Evolutionary conservation across 2,797 vertebrate genomes (phyloP).

Genomic region (Spinibarbus caldwelli): DNA sequence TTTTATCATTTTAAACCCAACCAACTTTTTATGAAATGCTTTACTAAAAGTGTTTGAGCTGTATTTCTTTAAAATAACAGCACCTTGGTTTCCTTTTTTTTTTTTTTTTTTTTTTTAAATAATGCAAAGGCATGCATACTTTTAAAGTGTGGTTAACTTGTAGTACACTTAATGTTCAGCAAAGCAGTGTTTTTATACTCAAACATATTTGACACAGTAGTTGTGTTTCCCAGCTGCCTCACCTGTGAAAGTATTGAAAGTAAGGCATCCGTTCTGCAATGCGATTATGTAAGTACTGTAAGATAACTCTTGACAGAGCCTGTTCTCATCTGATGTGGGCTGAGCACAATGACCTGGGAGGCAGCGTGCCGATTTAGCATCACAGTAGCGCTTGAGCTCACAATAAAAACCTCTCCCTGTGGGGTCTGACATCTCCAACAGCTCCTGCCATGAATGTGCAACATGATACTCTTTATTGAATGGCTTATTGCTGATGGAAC

Average conservation of each 20-base stretch:
- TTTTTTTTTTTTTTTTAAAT: no score
- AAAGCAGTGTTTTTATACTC: background rate
- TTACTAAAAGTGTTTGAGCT: no score
- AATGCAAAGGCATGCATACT: no score
- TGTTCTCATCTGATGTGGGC: slow-evolving; percentile 45
- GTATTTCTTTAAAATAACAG: background rate
- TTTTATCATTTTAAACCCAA: no score
- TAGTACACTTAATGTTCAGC: no score
- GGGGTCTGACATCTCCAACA: slow-evolving; percentile 48
- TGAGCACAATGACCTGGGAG: slow-evolving; percentile 45
- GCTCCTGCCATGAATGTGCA: slow-evolving; percentile 48
- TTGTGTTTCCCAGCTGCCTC: background rate
- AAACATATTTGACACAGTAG: slow-evolving; percentile 2
- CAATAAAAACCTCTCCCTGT: slow-evolving; percentile 49
- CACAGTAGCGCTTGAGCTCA: slow-evolving; percentile 34
- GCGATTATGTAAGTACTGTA: slow-evolving; percentile 52
- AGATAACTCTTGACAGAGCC: slow-evolving; percentile 42
- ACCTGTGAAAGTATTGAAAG: slow-evolving; percentile 31
- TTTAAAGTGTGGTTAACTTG: no score
- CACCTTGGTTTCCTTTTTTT: background rate
- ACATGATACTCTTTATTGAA: slow-evolving; percentile 47
- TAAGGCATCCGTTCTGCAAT: slow-evolving; percentile 17
- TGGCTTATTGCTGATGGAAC: slow-evolving; percentile 46
- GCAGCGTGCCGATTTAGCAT: slow-evolving; percentile 18
- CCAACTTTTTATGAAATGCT: no score